Conservation (phyloP, 1,140 invertebrate genomes). For the Elymnias hypermnestra region DNA sequence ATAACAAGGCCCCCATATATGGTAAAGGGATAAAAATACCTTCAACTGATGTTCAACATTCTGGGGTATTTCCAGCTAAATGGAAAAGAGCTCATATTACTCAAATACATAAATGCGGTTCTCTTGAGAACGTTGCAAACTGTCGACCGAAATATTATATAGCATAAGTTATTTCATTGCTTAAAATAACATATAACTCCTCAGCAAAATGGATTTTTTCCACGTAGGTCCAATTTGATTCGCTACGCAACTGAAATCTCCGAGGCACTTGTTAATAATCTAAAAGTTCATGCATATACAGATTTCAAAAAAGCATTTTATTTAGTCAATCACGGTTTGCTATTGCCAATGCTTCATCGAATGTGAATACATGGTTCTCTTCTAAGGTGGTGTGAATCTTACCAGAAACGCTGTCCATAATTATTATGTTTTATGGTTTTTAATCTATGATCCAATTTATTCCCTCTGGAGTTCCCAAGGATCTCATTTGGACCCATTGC, state of each 20-base stretch:
- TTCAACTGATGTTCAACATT: not conserved
- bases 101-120: constrained; percentile 1
- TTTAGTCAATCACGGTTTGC: constrained; percentile 8
- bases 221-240: constrained; percentile 1
- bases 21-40: not conserved
- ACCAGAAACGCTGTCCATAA: constrained; percentile 3
- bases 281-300: constrained; percentile 6
- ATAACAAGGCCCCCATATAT: not conserved
- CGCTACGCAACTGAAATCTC: not conserved
- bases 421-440: not conserved
- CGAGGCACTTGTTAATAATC: not conserved
- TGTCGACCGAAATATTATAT: not conserved
- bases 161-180: not conserved
- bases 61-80: not conserved
- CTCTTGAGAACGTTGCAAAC: not conserved
- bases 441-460: not conserved
- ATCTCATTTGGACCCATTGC: too few relatives aligned
- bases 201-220: constrained; percentile 3
- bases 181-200: not conserved
- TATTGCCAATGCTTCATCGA: not conserved
- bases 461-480: constrained; percentile 1
- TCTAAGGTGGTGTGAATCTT: too few relatives aligned
- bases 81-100: constrained; percentile 5
- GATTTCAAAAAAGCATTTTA: constrained; percentile 9
- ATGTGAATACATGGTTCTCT: constrained; percentile 6